phyloP scores from a whole-genome alignment of 2,888 invertebrate species.

The Scaptomyza parva region DNA sequence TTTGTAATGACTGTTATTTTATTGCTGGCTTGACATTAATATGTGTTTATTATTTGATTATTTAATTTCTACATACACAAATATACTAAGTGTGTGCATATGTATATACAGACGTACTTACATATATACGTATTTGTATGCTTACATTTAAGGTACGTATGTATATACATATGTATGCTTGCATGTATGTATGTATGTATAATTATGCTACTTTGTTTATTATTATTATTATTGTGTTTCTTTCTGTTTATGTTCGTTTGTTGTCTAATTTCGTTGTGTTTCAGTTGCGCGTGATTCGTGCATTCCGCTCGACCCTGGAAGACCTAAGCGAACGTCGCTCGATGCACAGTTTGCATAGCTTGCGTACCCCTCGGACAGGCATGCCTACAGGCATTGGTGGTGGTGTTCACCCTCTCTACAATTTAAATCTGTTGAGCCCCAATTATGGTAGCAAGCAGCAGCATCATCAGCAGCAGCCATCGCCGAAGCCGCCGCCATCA shows the following conservation, averaged over 20 bases:
- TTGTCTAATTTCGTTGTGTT: slow-evolving; percentile 86
- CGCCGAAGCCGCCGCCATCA: slow-evolving; percentile 62
- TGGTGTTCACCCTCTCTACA: slow-evolving; percentile 77
- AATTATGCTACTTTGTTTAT: slow-evolving; percentile 15
- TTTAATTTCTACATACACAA: background rate
- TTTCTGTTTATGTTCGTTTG: slow-evolving; percentile 80
- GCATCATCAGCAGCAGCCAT: slow-evolving; percentile 52
- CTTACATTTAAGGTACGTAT: background rate
- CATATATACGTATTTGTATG: slow-evolving; percentile 1
- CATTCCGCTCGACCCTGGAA: slow-evolving; percentile 99
- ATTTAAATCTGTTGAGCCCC: slow-evolving; percentile 80
- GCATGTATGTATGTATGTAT: slow-evolving; percentile 14
- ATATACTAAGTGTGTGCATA: background rate
- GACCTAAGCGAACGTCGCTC: slow-evolving; percentile 99
- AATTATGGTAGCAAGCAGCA: slow-evolving; percentile 65
- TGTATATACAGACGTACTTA: slow-evolving; percentile 3
- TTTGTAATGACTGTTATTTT: background rate
- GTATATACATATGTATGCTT: slow-evolving; percentile 15
- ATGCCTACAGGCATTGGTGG: slow-evolving; percentile 82
- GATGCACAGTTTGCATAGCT: slow-evolving; percentile 98
- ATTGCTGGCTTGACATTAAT: background rate
- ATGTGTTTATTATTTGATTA: background rate
- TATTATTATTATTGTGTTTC: slow-evolving; percentile 56
- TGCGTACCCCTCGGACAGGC: slow-evolving; percentile 92
- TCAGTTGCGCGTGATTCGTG: slow-evolving; percentile 99